A percentile compares a stretch with the other conserved stretches of the same genome.
These are phyloP conservation scores for Fragum whitleyi DNA, from an alignment of 2,888 invertebrate genomes.

Conservation along the genomic window DNA sequence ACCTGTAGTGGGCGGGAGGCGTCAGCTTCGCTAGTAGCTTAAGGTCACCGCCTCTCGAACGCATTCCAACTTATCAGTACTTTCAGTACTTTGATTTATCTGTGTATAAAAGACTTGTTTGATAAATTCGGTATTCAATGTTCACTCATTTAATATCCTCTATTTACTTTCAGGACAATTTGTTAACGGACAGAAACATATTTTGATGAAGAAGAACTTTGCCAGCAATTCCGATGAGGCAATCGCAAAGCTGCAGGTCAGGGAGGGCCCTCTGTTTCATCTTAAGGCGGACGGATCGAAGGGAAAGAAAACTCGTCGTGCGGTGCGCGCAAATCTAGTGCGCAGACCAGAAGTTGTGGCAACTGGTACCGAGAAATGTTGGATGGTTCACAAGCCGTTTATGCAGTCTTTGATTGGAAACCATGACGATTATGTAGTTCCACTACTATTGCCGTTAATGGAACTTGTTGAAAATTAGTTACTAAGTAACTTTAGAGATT, in stretches of 20 bases:
- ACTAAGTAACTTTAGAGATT: background rate
- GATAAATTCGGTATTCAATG: too few relatives aligned
- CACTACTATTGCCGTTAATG: background rate
- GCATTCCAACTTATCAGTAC: too few relatives aligned
- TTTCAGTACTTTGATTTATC: too few relatives aligned
- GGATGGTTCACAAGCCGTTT: conserved; percentile 52
- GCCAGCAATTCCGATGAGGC: conserved; percentile 32
- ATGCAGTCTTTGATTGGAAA: conserved; percentile 28
- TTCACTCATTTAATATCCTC: too few relatives aligned
- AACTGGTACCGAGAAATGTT: conserved; percentile 43
- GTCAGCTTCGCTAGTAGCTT: too few relatives aligned
- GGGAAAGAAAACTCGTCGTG: conserved; percentile 23
- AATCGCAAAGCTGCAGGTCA: conserved; percentile 49
- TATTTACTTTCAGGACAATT: conserved; percentile 53
- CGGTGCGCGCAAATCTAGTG: conserved; percentile 41
- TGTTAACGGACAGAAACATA: conserved; percentile 58
- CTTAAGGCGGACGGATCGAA: background rate
- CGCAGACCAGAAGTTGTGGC: conserved; percentile 38
- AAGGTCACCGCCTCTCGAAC: too few relatives aligned
- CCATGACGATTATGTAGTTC: conserved; percentile 23
- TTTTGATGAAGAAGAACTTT: conserved; percentile 37
- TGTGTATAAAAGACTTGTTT: too few relatives aligned
- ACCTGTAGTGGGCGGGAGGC: too few relatives aligned
- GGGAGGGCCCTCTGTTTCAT: conserved; percentile 21
- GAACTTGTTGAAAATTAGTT: background rate